A percentile compares a stretch with the other conserved stretches of the same genome.
These are phyloP conservation scores for Platycheirus albimanus DNA, from an alignment of 2,888 invertebrate species.

Conservation along the genomic window DNA sequence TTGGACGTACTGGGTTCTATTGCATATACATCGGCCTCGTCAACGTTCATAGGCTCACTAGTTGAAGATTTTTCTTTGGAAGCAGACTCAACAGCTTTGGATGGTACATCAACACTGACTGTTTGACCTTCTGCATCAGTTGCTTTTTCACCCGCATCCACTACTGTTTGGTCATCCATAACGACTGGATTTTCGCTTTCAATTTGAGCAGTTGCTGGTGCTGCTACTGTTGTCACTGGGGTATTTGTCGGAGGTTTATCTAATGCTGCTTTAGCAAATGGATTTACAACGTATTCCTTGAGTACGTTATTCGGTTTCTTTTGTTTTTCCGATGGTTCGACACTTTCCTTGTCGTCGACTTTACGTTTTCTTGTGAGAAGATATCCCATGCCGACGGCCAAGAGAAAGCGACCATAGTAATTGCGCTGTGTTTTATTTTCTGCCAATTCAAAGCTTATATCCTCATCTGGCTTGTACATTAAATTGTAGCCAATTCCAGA, in stretches of 20 bases:
- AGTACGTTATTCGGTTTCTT: slow-evolving; percentile 3
- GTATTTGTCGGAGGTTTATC: slow-evolving; percentile 16
- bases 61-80: not conserved
- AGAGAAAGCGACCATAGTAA: slow-evolving; percentile 80
- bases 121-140: too few species aligned
- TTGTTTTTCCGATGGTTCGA: slow-evolving; percentile 21
- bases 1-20: slow-evolving; percentile 26
- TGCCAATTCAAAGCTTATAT: slow-evolving; percentile 77
- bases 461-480: slow-evolving; percentile 77
- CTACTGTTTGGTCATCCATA: not conserved
- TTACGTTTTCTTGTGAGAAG: slow-evolving; percentile 74
- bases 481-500: slow-evolving; percentile 75
- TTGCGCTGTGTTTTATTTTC: slow-evolving; percentile 72
- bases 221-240: too few species aligned
- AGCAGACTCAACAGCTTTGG: too few species aligned
- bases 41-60: not conserved
- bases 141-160: too few species aligned
- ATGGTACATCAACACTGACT: too few species aligned
- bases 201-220: not conserved
- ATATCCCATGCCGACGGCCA: slow-evolving; percentile 77
- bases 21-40: slow-evolving; percentile 23
- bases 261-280: slow-evolving; percentile 66
- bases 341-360: not conserved
- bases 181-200: not conserved
- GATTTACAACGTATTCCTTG: slow-evolving; percentile 71